phyloP scores from a whole-genome alignment of 1,140 invertebrate species.

The Maniola jurtina region DNA sequence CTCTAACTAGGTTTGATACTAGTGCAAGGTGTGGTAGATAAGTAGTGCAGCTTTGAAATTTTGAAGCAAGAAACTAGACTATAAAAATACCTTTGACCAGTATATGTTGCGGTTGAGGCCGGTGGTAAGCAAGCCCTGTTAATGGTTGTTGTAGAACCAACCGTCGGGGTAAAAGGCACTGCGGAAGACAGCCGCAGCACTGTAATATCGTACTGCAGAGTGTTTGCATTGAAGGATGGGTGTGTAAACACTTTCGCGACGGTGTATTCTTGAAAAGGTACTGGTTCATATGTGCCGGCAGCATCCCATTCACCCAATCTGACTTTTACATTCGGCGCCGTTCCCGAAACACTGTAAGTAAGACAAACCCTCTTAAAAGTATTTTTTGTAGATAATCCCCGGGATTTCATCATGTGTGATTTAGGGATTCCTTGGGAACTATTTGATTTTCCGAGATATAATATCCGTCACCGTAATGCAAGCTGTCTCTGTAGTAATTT shows the following conservation, averaged over 20 bases:
- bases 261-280: constrained; percentile 81
- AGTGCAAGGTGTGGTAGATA: too few relatives aligned
- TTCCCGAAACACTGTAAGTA: constrained; percentile 57
- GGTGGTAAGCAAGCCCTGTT: constrained; percentile 85
- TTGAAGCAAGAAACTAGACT: too few relatives aligned
- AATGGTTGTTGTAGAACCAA: constrained; percentile 81
- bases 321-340: constrained; percentile 79
- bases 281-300: constrained; percentile 79
- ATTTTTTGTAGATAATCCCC: too few relatives aligned
- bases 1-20: too few relatives aligned
- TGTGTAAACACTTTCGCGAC: constrained; percentile 81
- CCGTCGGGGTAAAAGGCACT: constrained; percentile 78
- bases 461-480: too few relatives aligned
- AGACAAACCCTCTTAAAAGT: neutral
- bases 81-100: constrained; percentile 81
- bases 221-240: constrained; percentile 82
- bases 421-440: too few relatives aligned
- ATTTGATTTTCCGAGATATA: too few relatives aligned
- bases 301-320: constrained; percentile 86
- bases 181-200: constrained; percentile 80
- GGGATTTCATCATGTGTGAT: too few relatives aligned
- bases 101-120: constrained; percentile 71
- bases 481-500: too few relatives aligned
- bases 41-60: neutral
- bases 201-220: constrained; percentile 85